Percentiles rank a stretch among this genome's conserved stretches.
These are phyloP conservation scores for Ciconia nigra DNA, from an alignment of 2,797 vertebrate genomes.

Conservation along the genomic window DNA sequence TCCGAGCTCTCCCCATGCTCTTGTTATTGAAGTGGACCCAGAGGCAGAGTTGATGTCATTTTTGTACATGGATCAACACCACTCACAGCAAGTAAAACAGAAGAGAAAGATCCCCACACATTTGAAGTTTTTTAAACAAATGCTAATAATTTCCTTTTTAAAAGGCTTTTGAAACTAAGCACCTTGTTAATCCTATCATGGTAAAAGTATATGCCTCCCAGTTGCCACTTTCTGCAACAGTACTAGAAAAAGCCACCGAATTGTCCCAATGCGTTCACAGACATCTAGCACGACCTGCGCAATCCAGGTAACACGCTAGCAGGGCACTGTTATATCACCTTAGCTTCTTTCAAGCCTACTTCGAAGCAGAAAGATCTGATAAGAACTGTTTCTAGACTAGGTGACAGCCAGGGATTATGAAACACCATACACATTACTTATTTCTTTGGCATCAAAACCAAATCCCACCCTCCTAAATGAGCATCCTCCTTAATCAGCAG, in stretches of 20 bases:
- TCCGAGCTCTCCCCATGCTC: not conserved
- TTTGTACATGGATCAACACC: not conserved
- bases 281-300: fast-evolving
- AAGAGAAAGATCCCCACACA: not conserved
- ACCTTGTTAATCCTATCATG: fast-evolving
- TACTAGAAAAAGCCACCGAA: not conserved
- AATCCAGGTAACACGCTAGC: not conserved
- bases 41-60: not conserved
- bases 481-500: not conserved
- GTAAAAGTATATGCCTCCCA: fast-evolving
- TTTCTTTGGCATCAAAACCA: not conserved
- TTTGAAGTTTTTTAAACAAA: not conserved
- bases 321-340: not conserved
- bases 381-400: not conserved
- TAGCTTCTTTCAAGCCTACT: not conserved
- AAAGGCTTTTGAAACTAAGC: not conserved
- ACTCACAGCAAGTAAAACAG: not conserved
- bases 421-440: not conserved
- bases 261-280: fast-evolving
- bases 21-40: not conserved
- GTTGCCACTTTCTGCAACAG: not conserved
- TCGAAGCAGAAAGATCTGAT: not conserved
- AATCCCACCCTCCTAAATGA: not conserved
- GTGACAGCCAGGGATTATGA: not conserved
- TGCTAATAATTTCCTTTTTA: fast-evolving